Evolutionary conservation across 2,888 invertebrate genomes (phyloP).

Genomic region (Lithophane socia): DNA sequence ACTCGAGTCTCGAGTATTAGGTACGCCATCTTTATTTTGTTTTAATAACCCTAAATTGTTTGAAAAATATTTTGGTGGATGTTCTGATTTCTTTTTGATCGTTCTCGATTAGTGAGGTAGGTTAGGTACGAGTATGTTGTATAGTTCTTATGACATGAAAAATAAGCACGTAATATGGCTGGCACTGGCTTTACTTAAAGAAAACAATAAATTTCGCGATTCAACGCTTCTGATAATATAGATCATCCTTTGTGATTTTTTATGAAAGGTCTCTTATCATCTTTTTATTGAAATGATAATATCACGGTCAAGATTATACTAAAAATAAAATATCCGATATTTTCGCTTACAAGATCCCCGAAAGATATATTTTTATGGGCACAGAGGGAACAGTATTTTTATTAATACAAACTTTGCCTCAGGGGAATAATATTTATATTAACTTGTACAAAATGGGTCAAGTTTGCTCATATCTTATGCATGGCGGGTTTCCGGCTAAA

Average conservation of each 20-base stretch:
- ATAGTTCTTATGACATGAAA: neutral
- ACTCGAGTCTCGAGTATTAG: slow-evolving; percentile 62
- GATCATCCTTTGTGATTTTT: neutral
- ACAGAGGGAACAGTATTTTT: slow-evolving; percentile 43
- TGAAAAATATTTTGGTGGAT: slow-evolving; percentile 3
- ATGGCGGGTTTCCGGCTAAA: slow-evolving; percentile 70
- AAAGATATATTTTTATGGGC: slow-evolving; percentile 22
- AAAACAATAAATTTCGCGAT: neutral
- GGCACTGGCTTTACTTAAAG: neutral
- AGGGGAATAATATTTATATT: slow-evolving; percentile 56
- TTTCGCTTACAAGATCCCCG: neutral
- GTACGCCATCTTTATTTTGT: slow-evolving; percentile 55
- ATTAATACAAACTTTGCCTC: slow-evolving; percentile 48
- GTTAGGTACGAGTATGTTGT: neutral
- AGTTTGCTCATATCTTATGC: slow-evolving; percentile 77
- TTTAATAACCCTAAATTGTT: slow-evolving; percentile 25
- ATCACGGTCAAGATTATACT: neutral
- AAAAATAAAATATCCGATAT: slow-evolving; percentile 18
- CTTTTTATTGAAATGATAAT: neutral
- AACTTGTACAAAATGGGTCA: slow-evolving; percentile 65
- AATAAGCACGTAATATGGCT: neutral
- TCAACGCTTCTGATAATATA: neutral
- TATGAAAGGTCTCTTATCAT: neutral
- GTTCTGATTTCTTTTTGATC: neutral
- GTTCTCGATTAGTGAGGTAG: too few species aligned